Evolutionary conservation across 2,113 vertebrate genomes (phyloP).

Genomic region (Uria aalge): DNA sequence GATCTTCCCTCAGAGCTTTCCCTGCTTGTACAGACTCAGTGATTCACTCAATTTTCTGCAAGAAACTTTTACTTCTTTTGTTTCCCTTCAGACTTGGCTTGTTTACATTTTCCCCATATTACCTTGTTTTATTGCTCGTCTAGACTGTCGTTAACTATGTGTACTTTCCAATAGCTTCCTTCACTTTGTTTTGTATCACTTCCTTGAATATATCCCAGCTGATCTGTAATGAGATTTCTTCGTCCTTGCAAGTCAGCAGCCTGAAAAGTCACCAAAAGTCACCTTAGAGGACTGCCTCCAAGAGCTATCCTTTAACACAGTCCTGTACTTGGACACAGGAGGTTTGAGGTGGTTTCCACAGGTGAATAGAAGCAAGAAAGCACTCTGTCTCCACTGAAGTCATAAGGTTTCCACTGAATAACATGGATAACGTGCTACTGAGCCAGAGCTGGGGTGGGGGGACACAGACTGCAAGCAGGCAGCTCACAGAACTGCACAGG

Average conservation of each 20-base stretch:
- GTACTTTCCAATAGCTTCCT: slow-evolving; percentile 48
- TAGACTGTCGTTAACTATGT: neutral
- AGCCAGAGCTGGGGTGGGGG: accelerated
- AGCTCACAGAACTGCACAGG: neutral
- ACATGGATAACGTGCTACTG: neutral
- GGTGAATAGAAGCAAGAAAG: neutral
- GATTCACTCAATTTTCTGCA: neutral
- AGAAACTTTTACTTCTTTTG: slow-evolving; percentile 29
- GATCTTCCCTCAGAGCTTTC: neutral
- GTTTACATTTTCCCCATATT: slow-evolving; percentile 34
- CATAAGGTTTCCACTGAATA: neutral
- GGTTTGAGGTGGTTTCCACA: neutral
- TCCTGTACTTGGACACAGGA: neutral
- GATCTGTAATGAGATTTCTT: slow-evolving; percentile 8
- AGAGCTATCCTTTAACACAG: neutral
- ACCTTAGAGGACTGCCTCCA: neutral
- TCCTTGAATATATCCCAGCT: slow-evolving; percentile 39
- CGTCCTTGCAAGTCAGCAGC: neutral
- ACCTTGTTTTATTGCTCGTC: slow-evolving; percentile 23
- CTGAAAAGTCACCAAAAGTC: neutral
- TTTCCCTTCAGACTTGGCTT: neutral
- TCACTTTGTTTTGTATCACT: slow-evolving; percentile 38
- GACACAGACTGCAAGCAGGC: neutral
- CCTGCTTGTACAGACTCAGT: neutral
- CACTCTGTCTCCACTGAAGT: neutral